Percentiles rank a stretch among this genome's conserved stretches.
phyloP scores from a whole-genome alignment of 2,113 vertebrate genomes.

The Hyaena hyaena region DNA sequence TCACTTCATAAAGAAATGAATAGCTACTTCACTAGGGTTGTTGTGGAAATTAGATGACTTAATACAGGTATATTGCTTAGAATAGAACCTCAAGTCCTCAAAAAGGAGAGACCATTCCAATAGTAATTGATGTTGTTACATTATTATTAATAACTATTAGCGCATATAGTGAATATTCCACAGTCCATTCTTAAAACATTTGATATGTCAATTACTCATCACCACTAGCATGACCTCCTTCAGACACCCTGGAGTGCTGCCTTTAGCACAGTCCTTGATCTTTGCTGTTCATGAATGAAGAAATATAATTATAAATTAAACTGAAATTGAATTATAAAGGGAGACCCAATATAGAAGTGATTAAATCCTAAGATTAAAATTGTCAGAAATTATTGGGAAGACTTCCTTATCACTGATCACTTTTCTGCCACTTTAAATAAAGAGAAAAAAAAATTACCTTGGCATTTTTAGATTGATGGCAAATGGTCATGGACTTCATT shows the following conservation, averaged over 20 bases:
- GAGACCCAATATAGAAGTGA: not conserved
- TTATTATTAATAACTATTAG: not conserved
- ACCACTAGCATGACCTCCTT: not conserved
- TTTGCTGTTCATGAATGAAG: not conserved
- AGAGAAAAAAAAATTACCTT: not conserved
- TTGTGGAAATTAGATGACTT: not conserved
- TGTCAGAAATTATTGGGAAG: not conserved
- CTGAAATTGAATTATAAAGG: not conserved
- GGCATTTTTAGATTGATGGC: not conserved
- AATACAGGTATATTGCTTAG: not conserved
- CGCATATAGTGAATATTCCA: not conserved
- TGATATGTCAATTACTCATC: not conserved
- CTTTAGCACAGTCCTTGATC: not conserved
- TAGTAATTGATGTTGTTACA: not conserved
- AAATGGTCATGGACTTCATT: not conserved
- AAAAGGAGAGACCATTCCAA: not conserved
- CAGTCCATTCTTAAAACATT: not conserved
- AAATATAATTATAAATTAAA: not conserved
- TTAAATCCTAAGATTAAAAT: not conserved
- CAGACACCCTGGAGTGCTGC: accelerated
- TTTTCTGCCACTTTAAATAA: not conserved
- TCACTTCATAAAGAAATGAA: not conserved
- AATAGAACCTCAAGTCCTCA: not conserved
- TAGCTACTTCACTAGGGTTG: not conserved
- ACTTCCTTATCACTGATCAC: not conserved